phyloP scores from a whole-genome alignment of 2,888 invertebrate species.

The Tipula confusa region DNA sequence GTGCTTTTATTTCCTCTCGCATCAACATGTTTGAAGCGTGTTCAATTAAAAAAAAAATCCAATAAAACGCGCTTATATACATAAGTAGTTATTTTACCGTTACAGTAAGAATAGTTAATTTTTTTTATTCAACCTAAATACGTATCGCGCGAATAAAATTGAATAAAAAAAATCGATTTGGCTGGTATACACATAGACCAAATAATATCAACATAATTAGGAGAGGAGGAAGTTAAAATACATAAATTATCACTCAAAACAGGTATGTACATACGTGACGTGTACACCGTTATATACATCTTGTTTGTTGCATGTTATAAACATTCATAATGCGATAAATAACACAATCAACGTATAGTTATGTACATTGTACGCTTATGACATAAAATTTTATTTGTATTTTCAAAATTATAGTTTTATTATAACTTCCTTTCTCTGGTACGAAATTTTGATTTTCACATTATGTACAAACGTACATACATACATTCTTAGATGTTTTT shows the following conservation, averaged over 20 bases:
- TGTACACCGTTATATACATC: background rate
- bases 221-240: background rate
- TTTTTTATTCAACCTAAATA: background rate
- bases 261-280: background rate
- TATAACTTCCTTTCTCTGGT: conserved; percentile 20
- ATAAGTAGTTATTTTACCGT: background rate
- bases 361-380: background rate
- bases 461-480: background rate
- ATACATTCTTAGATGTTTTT: no score
- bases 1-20: background rate
- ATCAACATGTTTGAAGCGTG: background rate
- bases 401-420: conserved; percentile 14
- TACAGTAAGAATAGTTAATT: background rate
- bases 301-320: background rate
- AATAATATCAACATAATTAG: no score
- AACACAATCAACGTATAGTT: background rate
- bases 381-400: background rate
- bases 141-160: background rate
- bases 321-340: background rate
- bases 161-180: background rate
- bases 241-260: conserved; percentile 20
- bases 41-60: background rate
- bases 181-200: background rate
- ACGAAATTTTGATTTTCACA: background rate
- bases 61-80: background rate